phyloP scores from a whole-genome alignment of 2,888 invertebrate species.

The Nymphalis c-album region DNA sequence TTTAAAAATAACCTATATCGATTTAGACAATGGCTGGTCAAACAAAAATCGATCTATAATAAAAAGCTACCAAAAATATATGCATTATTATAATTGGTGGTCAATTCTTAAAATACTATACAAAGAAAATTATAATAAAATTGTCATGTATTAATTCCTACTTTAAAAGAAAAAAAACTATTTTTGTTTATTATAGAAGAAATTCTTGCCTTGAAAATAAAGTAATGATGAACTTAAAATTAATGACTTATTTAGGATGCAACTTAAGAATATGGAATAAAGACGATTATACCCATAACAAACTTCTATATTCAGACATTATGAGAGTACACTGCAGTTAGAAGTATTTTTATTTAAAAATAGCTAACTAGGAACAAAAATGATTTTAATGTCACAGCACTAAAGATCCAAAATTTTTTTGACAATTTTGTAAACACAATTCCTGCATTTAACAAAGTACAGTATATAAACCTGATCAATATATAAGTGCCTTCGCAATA shows the following conservation, averaged over 20 bases:
- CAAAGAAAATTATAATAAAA: not conserved
- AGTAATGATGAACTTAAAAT: constrained; percentile 17
- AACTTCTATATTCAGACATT: constrained; percentile 39
- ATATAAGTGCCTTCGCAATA: no score
- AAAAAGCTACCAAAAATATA: constrained; percentile 13
- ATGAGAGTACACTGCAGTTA: constrained; percentile 19
- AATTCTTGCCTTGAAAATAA: constrained; percentile 10
- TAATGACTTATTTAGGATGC: constrained; percentile 46
- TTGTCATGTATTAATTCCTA: not conserved
- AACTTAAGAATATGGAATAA: constrained; percentile 57
- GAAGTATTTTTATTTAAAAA: constrained; percentile 13
- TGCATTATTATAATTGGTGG: constrained; percentile 8
- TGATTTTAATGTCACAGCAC: constrained; percentile 6
- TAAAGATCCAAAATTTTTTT: not conserved
- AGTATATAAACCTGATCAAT: no score
- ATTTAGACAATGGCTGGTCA: constrained; percentile 6
- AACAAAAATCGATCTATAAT: not conserved
- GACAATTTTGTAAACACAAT: not conserved
- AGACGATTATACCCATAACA: constrained; percentile 55
- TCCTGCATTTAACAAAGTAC: no score
- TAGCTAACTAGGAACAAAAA: constrained; percentile 29
- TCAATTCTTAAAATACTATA: constrained; percentile 15
- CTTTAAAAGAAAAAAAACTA: not conserved
- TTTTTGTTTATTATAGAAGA: constrained; percentile 6
- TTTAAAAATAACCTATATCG: constrained; percentile 20